Base-by-base conservation (phyloP, 2,113 vertebrate species). In the Eurypyga helias region DNA sequence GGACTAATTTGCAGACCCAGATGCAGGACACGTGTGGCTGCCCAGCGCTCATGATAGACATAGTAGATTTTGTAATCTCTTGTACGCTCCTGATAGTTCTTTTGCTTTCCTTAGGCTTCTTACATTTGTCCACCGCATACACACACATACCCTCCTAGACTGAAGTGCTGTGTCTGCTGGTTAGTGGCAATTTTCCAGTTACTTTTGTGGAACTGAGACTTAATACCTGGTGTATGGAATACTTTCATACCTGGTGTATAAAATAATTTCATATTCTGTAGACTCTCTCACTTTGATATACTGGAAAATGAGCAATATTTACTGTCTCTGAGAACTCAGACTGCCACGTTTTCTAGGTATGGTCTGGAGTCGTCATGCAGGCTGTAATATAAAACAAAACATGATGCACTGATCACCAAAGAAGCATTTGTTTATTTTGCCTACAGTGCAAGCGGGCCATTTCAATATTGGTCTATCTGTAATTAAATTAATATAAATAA, bases 401-500 rank as follows among this genome's bases (percentile, higher is more conserved):
- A 51, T 61, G 57, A 83, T 91, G 87, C 45, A 51, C 51, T 70
- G 67, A 91, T 87, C 86, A 92, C 62, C 55, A 65, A 83, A 93
- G 82, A 89, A 82, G 18, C 51, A 60, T 93, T 96, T 84, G 52
- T 88, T 96, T 87, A 55, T 95, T 91, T 73, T 90, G 67, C 90
- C 83, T 93, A 48, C 64, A 49, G 79, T 69, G 34, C 80, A 83
- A 87, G 29, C 33, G 84, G 13, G 13, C 48, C 65, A 61, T 76
- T 94, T 87, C 48, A 89, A 28, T 82, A 78, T 64, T 82, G 17
- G 80, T 36, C 89, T 95, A 89, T 66, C 73, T 95, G 36, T 91
- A 96, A 93, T 94, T 83, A 92, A 46, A 78, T 78, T 92, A 91
- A 81, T 84, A 61, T 90, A 93, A 89, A 90, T 92, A 89, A 93